A percentile compares a stretch with the other conserved stretches of the same genome.
Evolutionary conservation across 2,888 invertebrate species (phyloP).

Genomic region (Diarsia dahlii): DNA sequence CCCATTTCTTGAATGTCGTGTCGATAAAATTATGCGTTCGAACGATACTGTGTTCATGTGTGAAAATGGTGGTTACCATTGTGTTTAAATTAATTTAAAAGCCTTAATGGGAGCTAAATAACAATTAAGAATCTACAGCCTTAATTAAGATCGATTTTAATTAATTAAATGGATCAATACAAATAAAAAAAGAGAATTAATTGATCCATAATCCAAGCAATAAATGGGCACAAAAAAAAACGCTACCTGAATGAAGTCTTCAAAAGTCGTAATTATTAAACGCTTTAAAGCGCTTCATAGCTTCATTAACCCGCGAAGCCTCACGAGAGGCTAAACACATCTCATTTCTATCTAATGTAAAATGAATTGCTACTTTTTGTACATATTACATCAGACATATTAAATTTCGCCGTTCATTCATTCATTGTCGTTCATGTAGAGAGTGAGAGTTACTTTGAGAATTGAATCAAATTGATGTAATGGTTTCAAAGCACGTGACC

Average conservation of each 20-base stretch:
- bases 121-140: neutral
- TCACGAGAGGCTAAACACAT: constrained; percentile 41
- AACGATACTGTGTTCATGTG: constrained; percentile 14
- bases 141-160: no score
- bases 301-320: constrained; percentile 29
- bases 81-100: constrained; percentile 2
- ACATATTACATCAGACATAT: constrained; percentile 57
- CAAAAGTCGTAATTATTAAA: constrained; percentile 37
- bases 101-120: neutral
- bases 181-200: neutral
- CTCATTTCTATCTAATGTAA: constrained; percentile 54
- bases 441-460: constrained; percentile 62
- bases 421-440: constrained; percentile 58
- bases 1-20: constrained; percentile 20
- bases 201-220: constrained; percentile 4
- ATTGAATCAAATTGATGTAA: constrained; percentile 65
- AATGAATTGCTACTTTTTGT: constrained; percentile 62
- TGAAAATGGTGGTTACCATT: constrained; percentile 11
- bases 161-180: neutral
- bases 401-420: constrained; percentile 68
- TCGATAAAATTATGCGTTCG: constrained; percentile 27
- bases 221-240: neutral
- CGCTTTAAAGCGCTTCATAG: constrained; percentile 10
- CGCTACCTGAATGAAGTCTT: constrained; percentile 8
- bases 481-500: constrained; percentile 62